Evolutionary conservation across 2,888 invertebrate genomes (phyloP).

Genomic region (Uloborus plumipes): DNA sequence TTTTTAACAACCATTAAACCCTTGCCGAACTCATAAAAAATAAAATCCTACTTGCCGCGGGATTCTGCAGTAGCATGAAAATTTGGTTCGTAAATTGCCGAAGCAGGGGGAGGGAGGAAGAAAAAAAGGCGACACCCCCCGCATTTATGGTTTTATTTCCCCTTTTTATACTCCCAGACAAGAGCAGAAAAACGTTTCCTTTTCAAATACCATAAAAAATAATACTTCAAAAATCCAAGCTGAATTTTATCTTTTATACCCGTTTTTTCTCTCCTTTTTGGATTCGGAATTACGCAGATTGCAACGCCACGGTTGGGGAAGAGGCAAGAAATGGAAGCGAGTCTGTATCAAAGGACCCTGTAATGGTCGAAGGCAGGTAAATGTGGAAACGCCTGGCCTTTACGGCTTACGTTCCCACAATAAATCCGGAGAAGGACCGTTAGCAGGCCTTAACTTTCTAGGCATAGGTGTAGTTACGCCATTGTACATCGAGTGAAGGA

Average conservation of each 20-base stretch:
- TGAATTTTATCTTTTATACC: constrained; percentile 29
- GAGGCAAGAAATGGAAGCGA: no score
- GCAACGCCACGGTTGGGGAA: not conserved
- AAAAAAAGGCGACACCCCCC: constrained; percentile 24
- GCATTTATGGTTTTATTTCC: constrained; percentile 15
- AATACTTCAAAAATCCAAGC: constrained; percentile 37
- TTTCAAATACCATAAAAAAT: constrained; percentile 46
- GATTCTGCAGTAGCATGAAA: constrained; percentile 13
- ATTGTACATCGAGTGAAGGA: constrained; percentile 38
- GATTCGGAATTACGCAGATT: constrained; percentile 48
- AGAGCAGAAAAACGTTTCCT: constrained; percentile 24
- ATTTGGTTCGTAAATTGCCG: constrained; percentile 24
- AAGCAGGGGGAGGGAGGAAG: constrained; percentile 2
- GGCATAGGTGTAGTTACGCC: constrained; percentile 41
- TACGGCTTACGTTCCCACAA: constrained; percentile 59
- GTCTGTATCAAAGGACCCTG: constrained; percentile 15
- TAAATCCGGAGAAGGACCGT: constrained; percentile 43
- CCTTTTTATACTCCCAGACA: constrained; percentile 13
- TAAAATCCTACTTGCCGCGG: constrained; percentile 5
- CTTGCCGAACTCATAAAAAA: constrained; percentile 11
- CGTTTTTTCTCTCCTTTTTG: constrained; percentile 25
- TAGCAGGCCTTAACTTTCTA: constrained; percentile 47
- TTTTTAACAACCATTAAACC: constrained; percentile 31
- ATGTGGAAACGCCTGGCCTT: constrained; percentile 56
- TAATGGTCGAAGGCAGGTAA: constrained; percentile 51